Conservation (phyloP, 2,888 invertebrate species). For the Hanleya hanleyi region DNA sequence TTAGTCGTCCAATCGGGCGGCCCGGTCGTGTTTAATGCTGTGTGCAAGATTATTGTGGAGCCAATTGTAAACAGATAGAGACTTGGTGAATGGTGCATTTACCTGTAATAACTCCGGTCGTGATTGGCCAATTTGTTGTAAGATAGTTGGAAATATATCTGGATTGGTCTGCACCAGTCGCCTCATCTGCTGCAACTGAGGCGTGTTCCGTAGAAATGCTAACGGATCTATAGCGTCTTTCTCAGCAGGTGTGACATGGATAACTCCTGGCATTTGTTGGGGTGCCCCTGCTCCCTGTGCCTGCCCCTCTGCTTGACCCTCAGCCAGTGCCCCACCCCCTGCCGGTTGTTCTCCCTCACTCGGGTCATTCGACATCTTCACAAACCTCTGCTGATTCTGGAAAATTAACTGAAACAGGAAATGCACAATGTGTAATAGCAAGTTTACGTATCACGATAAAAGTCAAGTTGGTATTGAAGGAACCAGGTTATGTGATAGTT, state of each 20-base stretch:
- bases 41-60: too few relatives aligned
- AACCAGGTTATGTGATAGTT: too few relatives aligned
- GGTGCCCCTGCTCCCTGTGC: conserved; percentile 29
- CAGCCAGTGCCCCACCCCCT: neutral
- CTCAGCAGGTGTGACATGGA: conserved; percentile 93
- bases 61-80: too few relatives aligned
- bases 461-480: too few relatives aligned
- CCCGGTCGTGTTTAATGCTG: too few relatives aligned
- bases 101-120: conserved; percentile 96
- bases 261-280: conserved; percentile 66
- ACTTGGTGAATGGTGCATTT: too few relatives aligned
- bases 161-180: conserved; percentile 92
- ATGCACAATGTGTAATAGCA: too few relatives aligned
- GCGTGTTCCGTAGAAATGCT: conserved; percentile 92
- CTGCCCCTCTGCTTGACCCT: conserved; percentile 20
- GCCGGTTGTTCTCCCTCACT: neutral
- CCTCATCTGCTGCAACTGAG: conserved; percentile 98
- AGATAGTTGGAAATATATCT: conserved; percentile 90
- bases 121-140: conserved; percentile 96
- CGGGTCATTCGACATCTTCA: conserved; percentile 96
- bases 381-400: conserved; percentile 85
- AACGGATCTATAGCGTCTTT: conserved; percentile 97
- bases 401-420: conserved; percentile 74
- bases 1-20: too few relatives aligned
- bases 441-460: too few relatives aligned